phyloP scores from a whole-genome alignment of 2,113 vertebrate species.

The Lasiurus borealis region DNA sequence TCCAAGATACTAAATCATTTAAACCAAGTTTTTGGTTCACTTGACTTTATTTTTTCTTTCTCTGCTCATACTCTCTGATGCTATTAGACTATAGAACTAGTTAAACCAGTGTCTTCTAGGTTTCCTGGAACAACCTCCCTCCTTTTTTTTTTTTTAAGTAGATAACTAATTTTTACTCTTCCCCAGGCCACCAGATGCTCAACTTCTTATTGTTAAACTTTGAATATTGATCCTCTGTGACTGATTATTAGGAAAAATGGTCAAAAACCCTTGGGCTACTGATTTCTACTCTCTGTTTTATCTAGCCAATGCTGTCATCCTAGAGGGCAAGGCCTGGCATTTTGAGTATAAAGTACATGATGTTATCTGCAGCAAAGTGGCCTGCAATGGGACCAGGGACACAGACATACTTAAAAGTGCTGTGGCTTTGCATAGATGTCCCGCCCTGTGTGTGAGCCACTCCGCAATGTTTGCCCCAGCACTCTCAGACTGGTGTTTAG shows the following conservation, averaged over 20 bases:
- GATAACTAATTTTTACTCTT: slow-evolving; percentile 44
- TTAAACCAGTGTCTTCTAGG: slow-evolving; percentile 7
- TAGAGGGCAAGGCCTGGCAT: not conserved
- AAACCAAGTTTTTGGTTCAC: slow-evolving; percentile 17
- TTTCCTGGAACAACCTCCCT: not conserved
- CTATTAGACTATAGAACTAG: not conserved
- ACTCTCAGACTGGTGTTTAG: not conserved
- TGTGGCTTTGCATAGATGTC: accelerated
- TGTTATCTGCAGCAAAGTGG: not conserved
- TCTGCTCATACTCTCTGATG: not conserved
- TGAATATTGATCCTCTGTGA: not conserved
- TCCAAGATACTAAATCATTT: slow-evolving; percentile 14
- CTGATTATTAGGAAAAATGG: slow-evolving; percentile 9
- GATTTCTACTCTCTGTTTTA: not conserved
- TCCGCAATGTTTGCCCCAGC: not conserved
- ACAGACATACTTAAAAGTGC: not conserved
- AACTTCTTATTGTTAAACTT: slow-evolving; percentile 25
- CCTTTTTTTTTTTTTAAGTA: not conserved
- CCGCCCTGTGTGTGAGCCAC: accelerated
- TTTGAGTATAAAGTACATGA: not conserved
- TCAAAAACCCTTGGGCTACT: not conserved
- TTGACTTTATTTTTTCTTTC: not conserved
- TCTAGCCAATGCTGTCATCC: not conserved
- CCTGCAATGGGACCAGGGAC: not conserved
- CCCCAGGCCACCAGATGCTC: not conserved